These are phyloP conservation scores for Scelioninae gen. 2 DNA, from an alignment of 2,888 invertebrate genomes.

Conservation along the genomic window DNA sequence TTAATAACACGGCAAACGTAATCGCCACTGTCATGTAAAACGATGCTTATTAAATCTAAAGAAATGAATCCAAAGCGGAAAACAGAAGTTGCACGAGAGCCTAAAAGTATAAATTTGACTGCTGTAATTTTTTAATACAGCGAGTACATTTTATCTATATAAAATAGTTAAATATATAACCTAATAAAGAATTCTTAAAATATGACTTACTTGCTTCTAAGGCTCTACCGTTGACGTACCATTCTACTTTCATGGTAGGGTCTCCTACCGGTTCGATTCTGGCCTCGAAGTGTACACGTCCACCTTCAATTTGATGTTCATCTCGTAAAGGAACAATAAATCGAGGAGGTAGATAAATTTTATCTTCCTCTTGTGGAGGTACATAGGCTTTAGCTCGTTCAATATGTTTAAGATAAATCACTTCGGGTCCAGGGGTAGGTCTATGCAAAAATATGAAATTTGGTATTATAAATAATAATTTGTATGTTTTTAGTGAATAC, in stretches of 20 bases:
- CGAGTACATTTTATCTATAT: too few relatives aligned
- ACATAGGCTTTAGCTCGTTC: constrained; percentile 90
- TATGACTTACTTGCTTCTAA: constrained; percentile 94
- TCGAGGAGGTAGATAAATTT: constrained; percentile 92
- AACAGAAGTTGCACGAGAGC: constrained; percentile 95
- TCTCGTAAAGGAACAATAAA: constrained; percentile 92
- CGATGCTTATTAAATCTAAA: constrained; percentile 90
- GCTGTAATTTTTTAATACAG: too few relatives aligned
- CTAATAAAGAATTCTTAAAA: too few relatives aligned
- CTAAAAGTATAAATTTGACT: constrained; percentile 75
- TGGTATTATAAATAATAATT: too few relatives aligned
- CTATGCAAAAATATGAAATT: constrained; percentile 74
- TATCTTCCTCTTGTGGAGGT: constrained; percentile 89
- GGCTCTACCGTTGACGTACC: constrained; percentile 94
- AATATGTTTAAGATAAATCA: constrained; percentile 93
- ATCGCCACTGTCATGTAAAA: constrained; percentile 91
- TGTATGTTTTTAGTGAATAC: too few relatives aligned
- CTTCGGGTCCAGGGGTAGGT: constrained; percentile 93
- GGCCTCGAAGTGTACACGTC: constrained; percentile 97
- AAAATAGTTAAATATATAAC: too few relatives aligned
- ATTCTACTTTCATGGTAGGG: constrained; percentile 96
- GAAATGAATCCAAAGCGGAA: constrained; percentile 97
- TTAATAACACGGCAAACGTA: constrained; percentile 93
- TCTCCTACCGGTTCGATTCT: constrained; percentile 98
- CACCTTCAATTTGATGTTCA: constrained; percentile 90